Conservation (phyloP, 1,140 invertebrate species). For the Thaumetopoea pityocampa region DNA sequence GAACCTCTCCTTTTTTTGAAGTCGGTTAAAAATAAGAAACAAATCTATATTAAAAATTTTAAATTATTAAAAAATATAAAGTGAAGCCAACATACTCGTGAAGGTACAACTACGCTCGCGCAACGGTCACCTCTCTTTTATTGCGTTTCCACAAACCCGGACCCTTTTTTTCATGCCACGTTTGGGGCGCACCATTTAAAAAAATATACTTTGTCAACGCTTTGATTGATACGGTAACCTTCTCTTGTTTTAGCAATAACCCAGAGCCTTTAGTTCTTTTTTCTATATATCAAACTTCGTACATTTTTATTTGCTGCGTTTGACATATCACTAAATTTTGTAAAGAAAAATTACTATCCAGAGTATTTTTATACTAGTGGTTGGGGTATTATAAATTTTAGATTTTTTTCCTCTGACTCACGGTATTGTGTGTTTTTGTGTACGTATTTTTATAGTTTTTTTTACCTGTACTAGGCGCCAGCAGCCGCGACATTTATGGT, state of each 20-base stretch:
- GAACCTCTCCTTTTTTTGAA: no score
- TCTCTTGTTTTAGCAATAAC: slow-evolving; percentile 75
- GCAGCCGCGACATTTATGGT: slow-evolving; percentile 66
- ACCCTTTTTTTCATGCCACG: slow-evolving; percentile 67
- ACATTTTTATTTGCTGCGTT: slow-evolving; percentile 73
- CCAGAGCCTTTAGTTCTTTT: slow-evolving; percentile 55
- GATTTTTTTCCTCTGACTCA: slow-evolving; percentile 48
- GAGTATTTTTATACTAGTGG: slow-evolving; percentile 64
- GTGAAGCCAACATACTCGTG: no score
- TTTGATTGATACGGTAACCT: slow-evolving; percentile 74
- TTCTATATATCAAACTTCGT: slow-evolving; percentile 46
- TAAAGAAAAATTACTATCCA: slow-evolving; percentile 71
- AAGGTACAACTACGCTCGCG: slow-evolving; percentile 21
- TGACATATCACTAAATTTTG: slow-evolving; percentile 75
- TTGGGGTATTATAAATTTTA: slow-evolving; percentile 69
- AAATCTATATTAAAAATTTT: no score
- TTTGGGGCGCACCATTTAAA: slow-evolving; percentile 42
- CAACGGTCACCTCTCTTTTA: slow-evolving; percentile 49
- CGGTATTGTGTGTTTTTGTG: slow-evolving; percentile 61
- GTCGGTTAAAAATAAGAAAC: no score
- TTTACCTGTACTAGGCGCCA: slow-evolving; percentile 72
- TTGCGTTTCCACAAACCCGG: slow-evolving; percentile 72
- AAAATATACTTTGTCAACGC: slow-evolving; percentile 71
- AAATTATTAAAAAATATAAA: no score
- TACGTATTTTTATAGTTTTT: slow-evolving; percentile 46